Evolutionary conservation across 2,797 vertebrate species (phyloP), one percentile per base, ranked within the genome.

Genomic region (Heteromormyrus szaboi): DNA sequence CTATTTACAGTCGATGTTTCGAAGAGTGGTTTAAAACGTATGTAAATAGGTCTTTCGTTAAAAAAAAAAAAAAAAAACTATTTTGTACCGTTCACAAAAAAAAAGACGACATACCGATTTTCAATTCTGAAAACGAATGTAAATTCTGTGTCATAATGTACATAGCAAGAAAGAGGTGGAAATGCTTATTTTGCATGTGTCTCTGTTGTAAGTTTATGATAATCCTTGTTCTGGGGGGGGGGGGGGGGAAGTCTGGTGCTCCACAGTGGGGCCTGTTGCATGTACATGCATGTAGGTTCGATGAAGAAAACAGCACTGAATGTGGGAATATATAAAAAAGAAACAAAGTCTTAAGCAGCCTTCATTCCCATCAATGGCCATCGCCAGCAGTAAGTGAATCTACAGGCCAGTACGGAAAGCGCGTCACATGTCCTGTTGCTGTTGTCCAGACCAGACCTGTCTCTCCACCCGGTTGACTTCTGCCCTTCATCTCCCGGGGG

Each of bases 11-110:
- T 89, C 54, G 17, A 86, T 53, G 84, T 65, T 76, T 53, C 72
- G 59, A 68, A 76, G 88, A 72, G 83, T 86, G 88, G 56, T 86
- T 92, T 91, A 90, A 86, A 91, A 90, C 86, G 41, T 81, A 81
- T 97, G 97, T 97, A 97, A 95, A 97, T 97, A 97, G 91, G 95
- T 93, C 94, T 97, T 97, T 96, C 95, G 94, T 96, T 96, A 96
- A 95, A 95, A 97, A 79, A 95, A 95, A 97, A 37, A 37, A 37
- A 44, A 81, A 37, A 37, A 95, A 95, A 95, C 93, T 96, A 97
- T 97, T 97, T 97, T 97, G 95, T 97, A 97, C 96, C 96, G 95
- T 96, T 96, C 94, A 95, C 94, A 94, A 95, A 94, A 89, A 89
- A 90, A 94, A 95, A 91, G 94, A 95, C 44, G 89, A 89, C 89